Percentiles rank a stretch among this genome's conserved stretches.
Conservation (phyloP, 2,888 invertebrate species). For the Lamellibrachia columna region DNA sequence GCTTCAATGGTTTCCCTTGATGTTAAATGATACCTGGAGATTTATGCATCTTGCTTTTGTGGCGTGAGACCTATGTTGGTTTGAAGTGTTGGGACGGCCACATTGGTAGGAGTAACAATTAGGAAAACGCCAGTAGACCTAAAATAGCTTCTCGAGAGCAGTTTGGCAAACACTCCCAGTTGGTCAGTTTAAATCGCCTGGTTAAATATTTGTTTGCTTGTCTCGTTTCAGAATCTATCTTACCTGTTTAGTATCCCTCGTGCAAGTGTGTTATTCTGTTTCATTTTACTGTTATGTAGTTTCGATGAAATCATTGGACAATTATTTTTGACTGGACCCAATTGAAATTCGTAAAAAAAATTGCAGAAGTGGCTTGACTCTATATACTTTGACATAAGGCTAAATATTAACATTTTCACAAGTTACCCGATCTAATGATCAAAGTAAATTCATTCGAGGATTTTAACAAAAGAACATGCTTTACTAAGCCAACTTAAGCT, state of each 20-base stretch:
- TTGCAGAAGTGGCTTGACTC: too few species aligned
- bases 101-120: background rate
- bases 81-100: background rate
- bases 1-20: background rate
- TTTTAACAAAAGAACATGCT: too few species aligned
- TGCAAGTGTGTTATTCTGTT: too few species aligned
- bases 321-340: too few species aligned
- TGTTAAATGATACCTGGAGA: background rate
- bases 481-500: background rate
- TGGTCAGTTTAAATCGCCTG: background rate
- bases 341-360: too few species aligned
- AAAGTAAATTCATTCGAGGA: too few species aligned
- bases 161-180: background rate
- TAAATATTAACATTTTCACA: too few species aligned
- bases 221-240: too few species aligned
- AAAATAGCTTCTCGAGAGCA: background rate
- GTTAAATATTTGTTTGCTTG: too few species aligned
- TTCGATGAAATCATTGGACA: background rate
- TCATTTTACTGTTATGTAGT: background rate
- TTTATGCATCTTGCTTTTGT: background rate
- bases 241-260: too few species aligned
- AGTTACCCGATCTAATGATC: too few species aligned
- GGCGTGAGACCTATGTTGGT: background rate
- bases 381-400: too few species aligned
- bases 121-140: background rate